Evolutionary conservation across 1,140 invertebrate species (phyloP), one percentile per base, ranked within the genome.

Genomic region (Philaenus spumarius): DNA sequence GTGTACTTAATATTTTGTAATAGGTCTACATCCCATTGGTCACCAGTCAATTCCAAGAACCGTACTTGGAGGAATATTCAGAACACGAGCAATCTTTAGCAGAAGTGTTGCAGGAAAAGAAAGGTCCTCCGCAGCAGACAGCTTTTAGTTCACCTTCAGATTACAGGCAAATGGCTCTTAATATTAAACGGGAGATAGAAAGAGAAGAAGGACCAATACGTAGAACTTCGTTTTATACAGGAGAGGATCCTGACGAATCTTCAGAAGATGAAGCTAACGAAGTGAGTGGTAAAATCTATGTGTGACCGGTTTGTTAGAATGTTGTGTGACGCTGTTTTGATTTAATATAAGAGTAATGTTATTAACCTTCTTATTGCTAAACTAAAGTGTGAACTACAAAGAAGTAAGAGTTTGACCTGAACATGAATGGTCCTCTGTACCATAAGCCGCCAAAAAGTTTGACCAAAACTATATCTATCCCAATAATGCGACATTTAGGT

Each of bases 21-120:
- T 66, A 81, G 76, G 71, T 77, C 1, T 80, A 75, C 47, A 74
- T 75, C 24, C 78, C 77, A 3, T 59, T 81, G 17, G 72, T 79
- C 11, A 65, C 73, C 51, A 73, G 66, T 19, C 77, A 81, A 59
- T 82, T 75, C 56, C 56, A 59, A 50, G 69, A 67, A 55, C 47
- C 55, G n/a, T 30, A 57, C 43, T 45, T 48, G 45, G 55, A 57
- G 20, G 55, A 57, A 23, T 14, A 50, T 23, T 35, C 14, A 2
- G 48, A 53, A n/a, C 15, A 50, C 15, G 26, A 50, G 12, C 34
- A 57, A 17, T 40, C 14, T 15, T 22, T 14, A 2, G 40, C 20
- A 30, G 42, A 35, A 15, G 14, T 24, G 14, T 14, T 57, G 26
- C 43, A 26, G 52, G 52, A 39, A 40, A 54, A 15, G n/a, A 54